Percentiles rank a stretch among this genome's conserved stretches.
Evolutionary conservation across 2,113 vertebrate genomes (phyloP).

Genomic region (Hepsetus odoe): DNA sequence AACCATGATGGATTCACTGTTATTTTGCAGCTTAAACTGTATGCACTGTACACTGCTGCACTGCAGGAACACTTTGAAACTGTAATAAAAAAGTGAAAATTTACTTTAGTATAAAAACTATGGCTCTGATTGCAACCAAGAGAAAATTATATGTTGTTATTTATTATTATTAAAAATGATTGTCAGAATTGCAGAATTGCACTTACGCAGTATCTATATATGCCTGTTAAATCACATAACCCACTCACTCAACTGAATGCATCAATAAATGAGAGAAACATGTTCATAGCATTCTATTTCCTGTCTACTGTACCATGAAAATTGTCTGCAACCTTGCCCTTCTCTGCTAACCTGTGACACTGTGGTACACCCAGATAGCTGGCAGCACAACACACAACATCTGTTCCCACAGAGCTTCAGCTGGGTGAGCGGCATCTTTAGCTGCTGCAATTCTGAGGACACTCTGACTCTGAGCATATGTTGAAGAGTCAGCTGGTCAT

Average conservation of each 20-base stretch:
- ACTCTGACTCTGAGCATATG: slow-evolving; percentile 36
- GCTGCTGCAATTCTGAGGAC: not conserved
- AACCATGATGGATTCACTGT: too few species aligned
- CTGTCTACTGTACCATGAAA: not conserved
- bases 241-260: not conserved
- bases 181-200: too few species aligned
- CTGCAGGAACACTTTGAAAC: too few species aligned
- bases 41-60: too few species aligned
- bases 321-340: not conserved
- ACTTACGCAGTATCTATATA: not conserved
- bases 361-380: not conserved
- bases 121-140: too few species aligned
- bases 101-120: too few species aligned
- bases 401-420: slow-evolving; percentile 3
- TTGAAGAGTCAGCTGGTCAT: slow-evolving; percentile 17
- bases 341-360: not conserved
- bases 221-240: not conserved
- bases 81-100: too few species aligned
- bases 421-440: not conserved
- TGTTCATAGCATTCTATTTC: not conserved
- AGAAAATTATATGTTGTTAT: too few species aligned
- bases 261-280: not conserved
- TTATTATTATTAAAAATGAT: too few species aligned
- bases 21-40: too few species aligned
- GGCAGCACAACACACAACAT: slow-evolving; percentile 15